Conservation (phyloP, 2,113 vertebrate species). For the Uria lomvia region DNA sequence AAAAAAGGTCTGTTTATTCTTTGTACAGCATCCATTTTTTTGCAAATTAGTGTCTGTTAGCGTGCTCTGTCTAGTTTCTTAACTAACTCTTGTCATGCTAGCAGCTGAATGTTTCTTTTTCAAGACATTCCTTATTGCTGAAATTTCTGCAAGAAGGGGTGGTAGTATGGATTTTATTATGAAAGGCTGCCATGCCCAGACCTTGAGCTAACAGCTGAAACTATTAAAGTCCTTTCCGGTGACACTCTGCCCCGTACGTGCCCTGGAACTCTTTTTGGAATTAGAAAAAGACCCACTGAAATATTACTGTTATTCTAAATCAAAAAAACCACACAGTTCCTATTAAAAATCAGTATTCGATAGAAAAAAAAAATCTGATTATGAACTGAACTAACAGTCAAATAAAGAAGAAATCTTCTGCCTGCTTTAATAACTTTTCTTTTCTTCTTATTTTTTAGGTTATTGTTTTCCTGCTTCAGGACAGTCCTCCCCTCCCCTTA, state of each 20-base stretch:
- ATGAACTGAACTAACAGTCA: background rate
- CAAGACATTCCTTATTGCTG: background rate
- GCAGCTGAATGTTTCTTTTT: background rate
- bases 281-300: background rate
- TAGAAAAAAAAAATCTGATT: background rate
- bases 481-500: conserved; percentile 17
- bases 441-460: conserved; percentile 42
- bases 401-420: background rate
- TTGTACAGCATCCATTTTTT: background rate
- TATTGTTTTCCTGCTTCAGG: conserved; percentile 53
- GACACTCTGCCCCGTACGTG: background rate
- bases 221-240: background rate
- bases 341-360: background rate
- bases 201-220: background rate
- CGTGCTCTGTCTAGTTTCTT: background rate
- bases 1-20: background rate
- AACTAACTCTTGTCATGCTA: background rate
- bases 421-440: conserved; percentile 6
- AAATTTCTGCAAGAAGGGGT: background rate
- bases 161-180: background rate
- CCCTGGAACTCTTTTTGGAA: background rate
- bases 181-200: background rate
- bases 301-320: background rate
- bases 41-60: background rate
- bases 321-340: background rate